Evolutionary conservation across 2,113 vertebrate genomes (phyloP).

Genomic region (Suricata suricatta): DNA sequence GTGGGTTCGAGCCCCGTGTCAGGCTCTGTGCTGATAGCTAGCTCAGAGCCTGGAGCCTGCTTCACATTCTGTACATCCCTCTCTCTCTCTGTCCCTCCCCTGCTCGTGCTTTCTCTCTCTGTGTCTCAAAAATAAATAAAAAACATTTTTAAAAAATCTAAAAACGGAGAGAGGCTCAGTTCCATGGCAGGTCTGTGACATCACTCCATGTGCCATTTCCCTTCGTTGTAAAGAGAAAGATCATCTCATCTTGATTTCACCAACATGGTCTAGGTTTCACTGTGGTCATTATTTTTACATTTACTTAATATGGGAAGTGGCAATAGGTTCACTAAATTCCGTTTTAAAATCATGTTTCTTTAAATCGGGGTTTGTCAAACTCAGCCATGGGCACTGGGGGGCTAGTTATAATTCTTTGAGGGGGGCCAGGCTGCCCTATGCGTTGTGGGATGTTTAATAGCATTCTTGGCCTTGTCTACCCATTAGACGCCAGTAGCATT

Average conservation of each 20-base stretch:
- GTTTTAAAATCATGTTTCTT: neutral
- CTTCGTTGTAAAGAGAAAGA: neutral
- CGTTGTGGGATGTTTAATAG: rapidly evolving
- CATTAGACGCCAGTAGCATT: rapidly evolving
- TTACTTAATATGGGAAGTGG: neutral
- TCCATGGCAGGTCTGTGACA: rapidly evolving
- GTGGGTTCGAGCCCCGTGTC: too few species aligned
- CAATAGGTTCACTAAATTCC: neutral
- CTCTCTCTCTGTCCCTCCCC: too few species aligned
- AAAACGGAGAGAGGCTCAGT: neutral
- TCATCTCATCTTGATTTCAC: neutral
- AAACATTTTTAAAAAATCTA: too few species aligned
- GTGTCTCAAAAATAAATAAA: too few species aligned
- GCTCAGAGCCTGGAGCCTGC: too few species aligned
- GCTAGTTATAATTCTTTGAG: neutral
- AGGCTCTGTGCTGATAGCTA: too few species aligned
- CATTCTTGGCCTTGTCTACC: neutral
- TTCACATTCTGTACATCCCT: too few species aligned
- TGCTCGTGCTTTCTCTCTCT: too few species aligned
- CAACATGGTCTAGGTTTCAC: neutral
- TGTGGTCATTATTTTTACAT: neutral
- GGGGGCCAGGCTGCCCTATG: rapidly evolving
- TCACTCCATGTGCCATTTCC: neutral
- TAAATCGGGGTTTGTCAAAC: neutral
- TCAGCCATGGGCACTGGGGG: rapidly evolving